Conservation (phyloP, 2,888 invertebrate genomes). For the Salticus scenicus region DNA sequence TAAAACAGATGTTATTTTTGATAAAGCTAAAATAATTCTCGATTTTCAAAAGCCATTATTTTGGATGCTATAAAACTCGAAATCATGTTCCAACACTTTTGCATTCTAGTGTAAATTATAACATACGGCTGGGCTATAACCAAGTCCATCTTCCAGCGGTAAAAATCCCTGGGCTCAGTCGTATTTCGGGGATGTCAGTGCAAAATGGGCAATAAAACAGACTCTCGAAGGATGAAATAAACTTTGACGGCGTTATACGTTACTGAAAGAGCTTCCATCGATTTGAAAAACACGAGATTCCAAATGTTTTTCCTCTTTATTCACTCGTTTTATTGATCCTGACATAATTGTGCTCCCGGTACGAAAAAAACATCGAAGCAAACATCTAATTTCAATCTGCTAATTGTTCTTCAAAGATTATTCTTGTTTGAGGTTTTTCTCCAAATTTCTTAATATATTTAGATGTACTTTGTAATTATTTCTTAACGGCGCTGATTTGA, state of each 20-base stretch:
- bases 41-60: neutral
- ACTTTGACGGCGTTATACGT: conserved; percentile 66
- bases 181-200: conserved; percentile 63
- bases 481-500: no score
- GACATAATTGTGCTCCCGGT: neutral
- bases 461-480: no score
- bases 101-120: neutral
- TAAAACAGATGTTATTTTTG: no score
- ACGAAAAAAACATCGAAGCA: neutral
- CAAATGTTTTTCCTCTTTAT: neutral
- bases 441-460: no score
- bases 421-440: neutral
- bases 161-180: neutral
- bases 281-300: conserved; percentile 29
- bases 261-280: conserved; percentile 41
- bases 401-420: neutral
- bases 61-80: neutral
- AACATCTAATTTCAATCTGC: neutral
- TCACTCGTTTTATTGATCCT: neutral
- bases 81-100: neutral
- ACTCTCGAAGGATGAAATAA: conserved; percentile 62
- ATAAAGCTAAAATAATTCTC: neutral
- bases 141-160: neutral
- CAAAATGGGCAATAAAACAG: conserved; percentile 64
- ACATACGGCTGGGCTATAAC: neutral